Evolutionary conservation across 2,888 invertebrate species (phyloP).

Genomic region (Caenorhabditis sp.): DNA sequence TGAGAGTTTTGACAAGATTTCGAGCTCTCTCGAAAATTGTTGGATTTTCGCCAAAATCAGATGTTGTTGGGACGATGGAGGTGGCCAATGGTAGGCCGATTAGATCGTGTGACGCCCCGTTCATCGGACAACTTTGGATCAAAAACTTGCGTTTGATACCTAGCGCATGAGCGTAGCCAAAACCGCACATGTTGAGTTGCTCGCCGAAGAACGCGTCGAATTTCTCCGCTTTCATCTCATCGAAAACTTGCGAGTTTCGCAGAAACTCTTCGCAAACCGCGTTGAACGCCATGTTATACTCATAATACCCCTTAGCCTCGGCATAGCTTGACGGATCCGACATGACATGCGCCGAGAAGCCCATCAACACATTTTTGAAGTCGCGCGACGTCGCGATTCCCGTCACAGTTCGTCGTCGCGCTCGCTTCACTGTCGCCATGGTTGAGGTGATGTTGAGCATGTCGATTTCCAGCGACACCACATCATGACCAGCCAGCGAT

Average conservation of each 20-base stretch:
- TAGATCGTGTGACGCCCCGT: conserved; percentile 13
- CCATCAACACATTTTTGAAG: conserved; percentile 1
- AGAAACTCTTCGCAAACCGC: conserved; percentile 26
- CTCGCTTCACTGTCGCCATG: neutral
- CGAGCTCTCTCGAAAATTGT: conserved; percentile 21
- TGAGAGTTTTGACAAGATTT: conserved; percentile 7
- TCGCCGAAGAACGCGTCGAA: conserved; percentile 56
- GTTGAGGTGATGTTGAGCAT: conserved; percentile 35
- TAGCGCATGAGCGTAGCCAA: conserved; percentile 45
- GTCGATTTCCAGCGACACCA: conserved; percentile 51
- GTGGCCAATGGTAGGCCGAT: conserved; percentile 26
- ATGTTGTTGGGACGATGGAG: conserved; percentile 10
- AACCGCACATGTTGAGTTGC: conserved; percentile 51
- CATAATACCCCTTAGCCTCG: neutral
- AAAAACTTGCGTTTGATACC: conserved; percentile 47
- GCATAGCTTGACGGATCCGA: neutral
- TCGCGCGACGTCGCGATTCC: neutral
- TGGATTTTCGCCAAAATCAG: conserved; percentile 16
- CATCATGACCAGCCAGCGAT: conserved; percentile 57
- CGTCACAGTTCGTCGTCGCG: neutral
- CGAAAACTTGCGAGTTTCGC: conserved; percentile 9
- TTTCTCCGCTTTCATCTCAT: conserved; percentile 35
- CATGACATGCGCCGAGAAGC: neutral
- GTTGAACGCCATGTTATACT: neutral
- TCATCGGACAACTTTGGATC: conserved; percentile 43